Percentiles rank a stretch among this genome's conserved stretches.
These are phyloP conservation scores for Enteromius mattozi DNA, from an alignment of 2,797 vertebrate species.

Conservation along the genomic window DNA sequence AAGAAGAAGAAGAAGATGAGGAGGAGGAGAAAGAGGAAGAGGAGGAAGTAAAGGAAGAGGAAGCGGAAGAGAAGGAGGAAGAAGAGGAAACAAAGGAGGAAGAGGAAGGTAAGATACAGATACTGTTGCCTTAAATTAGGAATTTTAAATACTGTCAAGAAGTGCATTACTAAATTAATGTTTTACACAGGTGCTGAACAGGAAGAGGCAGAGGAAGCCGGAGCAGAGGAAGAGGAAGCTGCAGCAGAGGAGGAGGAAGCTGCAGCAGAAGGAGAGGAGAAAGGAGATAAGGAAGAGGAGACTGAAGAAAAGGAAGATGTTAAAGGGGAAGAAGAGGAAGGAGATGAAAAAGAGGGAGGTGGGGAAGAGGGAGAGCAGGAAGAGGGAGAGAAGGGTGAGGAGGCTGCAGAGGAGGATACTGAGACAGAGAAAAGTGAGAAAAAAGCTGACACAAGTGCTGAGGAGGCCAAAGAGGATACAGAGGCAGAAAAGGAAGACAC, in stretches of 20 bases:
- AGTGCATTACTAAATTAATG: not conserved
- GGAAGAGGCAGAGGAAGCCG: not conserved
- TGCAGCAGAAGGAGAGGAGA: constrained; percentile 31
- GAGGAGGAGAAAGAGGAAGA: constrained; percentile 67
- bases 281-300: constrained; percentile 43
- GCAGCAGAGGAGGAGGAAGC: constrained; percentile 17
- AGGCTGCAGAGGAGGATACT: constrained; percentile 45
- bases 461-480: constrained; percentile 22
- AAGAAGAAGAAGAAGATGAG: constrained; percentile 80
- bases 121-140: not conserved
- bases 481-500: constrained; percentile 30
- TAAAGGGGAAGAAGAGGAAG: constrained; percentile 61
- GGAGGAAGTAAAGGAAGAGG: constrained; percentile 56
- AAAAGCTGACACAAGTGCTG: constrained; percentile 38
- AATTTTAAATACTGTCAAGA: not conserved
- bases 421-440: constrained; percentile 46
- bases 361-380: constrained; percentile 59
- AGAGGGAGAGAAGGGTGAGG: constrained; percentile 60
- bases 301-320: constrained; percentile 42
- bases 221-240: constrained; percentile 17
- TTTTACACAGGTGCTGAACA: constrained; percentile 45
- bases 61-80: constrained; percentile 39
- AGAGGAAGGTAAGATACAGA: constrained; percentile 36
- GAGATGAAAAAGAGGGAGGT: constrained; percentile 41
- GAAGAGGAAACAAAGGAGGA: constrained; percentile 50